Evolutionary conservation across 2,797 vertebrate species (phyloP), one percentile per base, ranked within the genome.

Genomic region (Ataeniobius toweri): DNA sequence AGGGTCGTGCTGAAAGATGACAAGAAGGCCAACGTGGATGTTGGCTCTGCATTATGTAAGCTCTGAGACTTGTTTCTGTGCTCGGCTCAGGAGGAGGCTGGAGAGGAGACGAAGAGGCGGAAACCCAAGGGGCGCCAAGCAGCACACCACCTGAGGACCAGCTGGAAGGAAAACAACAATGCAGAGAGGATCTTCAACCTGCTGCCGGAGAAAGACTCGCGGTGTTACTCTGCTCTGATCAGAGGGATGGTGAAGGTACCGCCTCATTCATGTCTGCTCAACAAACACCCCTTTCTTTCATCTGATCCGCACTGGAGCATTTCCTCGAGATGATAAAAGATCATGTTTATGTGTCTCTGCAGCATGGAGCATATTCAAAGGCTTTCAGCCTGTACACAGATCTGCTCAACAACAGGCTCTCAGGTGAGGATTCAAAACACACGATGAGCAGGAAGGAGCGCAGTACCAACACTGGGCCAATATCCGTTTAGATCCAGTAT

Each of bases 171-270:
- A 56, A 93, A 96, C 87, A 97, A 96, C 93, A 97, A 96, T 1
- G 97, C 97, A 12, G 97, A 99, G 87, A 95, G 98, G 81, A 96
- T 99, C 89, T 99, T 99, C 76, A 95, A 95, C 75, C 88, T 97
- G 63, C 96, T 99, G 95, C 95, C 97, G 0, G 97, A 99, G 87
- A 96, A 89, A 89, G 96, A 97, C 71, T 89, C 93, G 0, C 91
- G 79, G 3, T 97, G 97, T 12, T 98, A 97, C 83, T 96, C 96
- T 31, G 94, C 98, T 0, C 91, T 99, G 92, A 98, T 99, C 91
- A 93, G 95, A 81, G 98, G 98, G 74, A 98, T 97, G 97, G 97
- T 97, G 81, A 99, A 97, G 97, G 98, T 99, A 72, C 0, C 58
- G 1, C 13, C 8, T 1, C 51, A 13, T 6, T n/a, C 53, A 13